phyloP scores from a whole-genome alignment of 2,113 vertebrate genomes.

The Notechis scutatus region DNA sequence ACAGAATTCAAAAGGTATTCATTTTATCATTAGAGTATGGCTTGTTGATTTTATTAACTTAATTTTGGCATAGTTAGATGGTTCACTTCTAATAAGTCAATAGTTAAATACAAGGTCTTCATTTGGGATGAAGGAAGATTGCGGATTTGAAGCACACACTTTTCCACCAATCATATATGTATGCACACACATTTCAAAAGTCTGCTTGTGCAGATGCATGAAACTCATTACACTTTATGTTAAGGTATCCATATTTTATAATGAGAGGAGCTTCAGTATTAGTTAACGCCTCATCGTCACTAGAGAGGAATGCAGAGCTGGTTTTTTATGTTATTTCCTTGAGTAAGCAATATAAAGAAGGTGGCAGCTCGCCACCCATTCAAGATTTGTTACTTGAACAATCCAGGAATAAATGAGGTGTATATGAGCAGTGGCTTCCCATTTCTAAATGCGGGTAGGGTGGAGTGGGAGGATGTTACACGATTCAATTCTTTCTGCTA shows the following conservation, averaged over 20 bases:
- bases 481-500: neutral
- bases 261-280: neutral
- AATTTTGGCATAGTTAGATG: constrained; percentile 11
- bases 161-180: constrained; percentile 30
- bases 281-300: neutral
- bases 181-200: neutral
- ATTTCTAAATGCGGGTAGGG: neutral
- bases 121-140: constrained; percentile 1
- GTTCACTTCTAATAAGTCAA: constrained; percentile 16
- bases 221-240: neutral
- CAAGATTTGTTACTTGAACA: neutral
- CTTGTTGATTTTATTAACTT: constrained; percentile 28
- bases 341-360: neutral
- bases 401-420: neutral
- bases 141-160: neutral
- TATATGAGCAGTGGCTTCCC: neutral
- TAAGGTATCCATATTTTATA: neutral
- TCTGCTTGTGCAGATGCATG: neutral
- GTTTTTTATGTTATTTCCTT: neutral
- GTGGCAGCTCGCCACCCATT: neutral
- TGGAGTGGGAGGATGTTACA: neutral
- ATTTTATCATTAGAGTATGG: neutral
- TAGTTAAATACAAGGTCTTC: constrained; percentile 11
- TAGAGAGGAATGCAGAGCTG: neutral
- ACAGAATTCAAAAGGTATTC: constrained; percentile 12